A percentile compares a stretch with the other conserved stretches of the same genome.
phyloP scores from a whole-genome alignment of 1,140 invertebrate genomes.

The Oedothorax gibbosus region DNA sequence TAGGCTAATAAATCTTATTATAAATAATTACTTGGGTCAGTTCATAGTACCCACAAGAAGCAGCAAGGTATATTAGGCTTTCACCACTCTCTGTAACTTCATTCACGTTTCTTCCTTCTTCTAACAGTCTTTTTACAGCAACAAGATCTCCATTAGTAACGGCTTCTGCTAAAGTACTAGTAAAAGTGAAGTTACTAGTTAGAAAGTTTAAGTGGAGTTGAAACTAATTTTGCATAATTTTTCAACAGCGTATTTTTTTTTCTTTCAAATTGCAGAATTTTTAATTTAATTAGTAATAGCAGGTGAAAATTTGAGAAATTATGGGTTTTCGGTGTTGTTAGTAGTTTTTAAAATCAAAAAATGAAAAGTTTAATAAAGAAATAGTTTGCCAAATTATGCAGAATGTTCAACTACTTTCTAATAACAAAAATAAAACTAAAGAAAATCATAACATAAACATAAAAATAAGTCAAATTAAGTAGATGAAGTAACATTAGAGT shows the following conservation, averaged over 20 bases:
- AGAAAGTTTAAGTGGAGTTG: neutral
- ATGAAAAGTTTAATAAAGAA: neutral
- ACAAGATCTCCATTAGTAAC: slow-evolving; percentile 93
- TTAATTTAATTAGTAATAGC: too few species aligned
- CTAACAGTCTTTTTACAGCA: slow-evolving; percentile 82
- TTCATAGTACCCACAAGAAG: slow-evolving; percentile 93
- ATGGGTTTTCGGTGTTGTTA: too few species aligned
- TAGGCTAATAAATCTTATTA: neutral
- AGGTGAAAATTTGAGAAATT: too few species aligned
- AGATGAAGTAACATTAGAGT: too few species aligned
- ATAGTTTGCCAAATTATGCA: neutral
- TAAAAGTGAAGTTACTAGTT: neutral
- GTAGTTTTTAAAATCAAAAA: neutral
- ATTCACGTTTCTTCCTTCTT: slow-evolving; percentile 90
- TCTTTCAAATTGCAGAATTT: too few species aligned
- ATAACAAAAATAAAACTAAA: too few species aligned
- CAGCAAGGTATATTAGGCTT: slow-evolving; percentile 89
- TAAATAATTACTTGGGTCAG: slow-evolving; percentile 80
- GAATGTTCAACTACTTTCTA: too few species aligned
- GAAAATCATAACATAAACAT: too few species aligned
- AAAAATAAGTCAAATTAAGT: too few species aligned
- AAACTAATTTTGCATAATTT: neutral
- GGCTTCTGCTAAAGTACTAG: slow-evolving; percentile 79
- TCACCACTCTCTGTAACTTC: slow-evolving; percentile 95
- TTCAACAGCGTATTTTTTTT: too few species aligned